Base-by-base conservation (phyloP, 2,888 invertebrate genomes). In the Parnassius orleans region DNA sequence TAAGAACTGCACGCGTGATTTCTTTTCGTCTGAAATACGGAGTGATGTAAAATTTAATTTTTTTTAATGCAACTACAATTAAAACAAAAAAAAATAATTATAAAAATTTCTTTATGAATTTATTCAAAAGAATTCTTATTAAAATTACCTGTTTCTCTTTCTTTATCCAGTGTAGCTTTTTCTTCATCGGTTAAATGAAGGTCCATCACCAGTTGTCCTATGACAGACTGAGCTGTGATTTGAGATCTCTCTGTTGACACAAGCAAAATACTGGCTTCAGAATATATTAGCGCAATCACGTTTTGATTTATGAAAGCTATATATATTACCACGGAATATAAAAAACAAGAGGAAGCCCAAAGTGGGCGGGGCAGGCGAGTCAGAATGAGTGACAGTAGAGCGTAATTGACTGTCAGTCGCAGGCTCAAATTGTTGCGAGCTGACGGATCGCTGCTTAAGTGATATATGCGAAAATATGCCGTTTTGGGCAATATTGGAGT, bases 171-270 rank as follows among this genome's bases (percentile, higher is more conserved):
- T 0, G 87, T 81, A 46, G 92, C 87, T 59, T 93, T 92, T 65
- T 94, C 93, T 53, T 94, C 93, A 53, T 93, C 93, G 5, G 93
- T 92, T 56, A 94, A 82, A 67, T 93, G 88, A 9, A 95, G 92
- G 72, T 94, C 94, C 69, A 93, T 90, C 54, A 95, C 93, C 47
- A 95, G 79, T 60, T 93, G 93, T 3, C 92, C 93, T 54, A 92
- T 80, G 10, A 95, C 87, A 0, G 93, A 90, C 48, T 93, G 92
- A 0, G 93, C 82, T 24, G 93, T 92, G 15, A 94, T 90, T 69
- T 94, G 93, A 0, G 94, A 94, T 33, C 90, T 92, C 73, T 94
- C 93, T 86, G 90, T 68, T 66, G 72, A 33, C 46, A 65, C 57
- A 61, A 53, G 55, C 2, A 42, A 42, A 53, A 53, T 9, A 53